Evolutionary conservation across 2,797 vertebrate genomes (phyloP).

Genomic region (Pseudopleuronectes americanus): DNA sequence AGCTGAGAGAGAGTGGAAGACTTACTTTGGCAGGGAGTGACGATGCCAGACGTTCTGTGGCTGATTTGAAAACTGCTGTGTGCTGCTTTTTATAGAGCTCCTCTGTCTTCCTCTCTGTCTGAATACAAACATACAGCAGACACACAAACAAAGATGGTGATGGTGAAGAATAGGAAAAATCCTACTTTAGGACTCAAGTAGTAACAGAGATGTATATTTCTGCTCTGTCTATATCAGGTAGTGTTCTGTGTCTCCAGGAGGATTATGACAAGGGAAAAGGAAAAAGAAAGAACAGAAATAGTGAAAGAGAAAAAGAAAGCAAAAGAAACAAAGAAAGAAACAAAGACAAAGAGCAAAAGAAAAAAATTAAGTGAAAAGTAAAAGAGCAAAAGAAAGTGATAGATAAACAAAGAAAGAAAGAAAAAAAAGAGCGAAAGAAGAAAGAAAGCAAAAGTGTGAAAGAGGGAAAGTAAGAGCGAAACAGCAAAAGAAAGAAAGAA

Average conservation of each 20-base stretch:
- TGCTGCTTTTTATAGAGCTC: conserved; percentile 72
- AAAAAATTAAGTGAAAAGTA: no score
- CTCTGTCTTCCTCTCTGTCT: conserved; percentile 72
- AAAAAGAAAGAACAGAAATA: no score
- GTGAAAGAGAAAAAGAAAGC: background rate
- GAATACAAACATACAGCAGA: conserved; percentile 31
- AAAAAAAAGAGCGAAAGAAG: no score
- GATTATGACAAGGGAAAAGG: no score
- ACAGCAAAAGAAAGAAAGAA: no score
- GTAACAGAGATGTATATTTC: conserved; percentile 1
- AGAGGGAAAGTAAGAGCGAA: no score
- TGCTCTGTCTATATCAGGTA: background rate
- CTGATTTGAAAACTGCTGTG: conserved; percentile 77
- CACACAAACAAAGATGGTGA: background rate
- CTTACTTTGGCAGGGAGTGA: conserved; percentile 72
- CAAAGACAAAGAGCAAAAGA: no score
- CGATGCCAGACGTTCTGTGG: conserved; percentile 62
- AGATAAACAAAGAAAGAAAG: no score
- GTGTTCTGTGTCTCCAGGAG: background rate
- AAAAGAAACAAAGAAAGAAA: no score
- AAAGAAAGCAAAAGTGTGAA: no score
- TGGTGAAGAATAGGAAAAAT: background rate
- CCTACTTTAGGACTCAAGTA: background rate
- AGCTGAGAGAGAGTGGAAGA: conserved; percentile 8
- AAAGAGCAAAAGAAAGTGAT: no score